These are phyloP conservation scores for Coryphaenoides rupestris DNA, from an alignment of 2,113 vertebrate species.

Conservation along the genomic window DNA sequence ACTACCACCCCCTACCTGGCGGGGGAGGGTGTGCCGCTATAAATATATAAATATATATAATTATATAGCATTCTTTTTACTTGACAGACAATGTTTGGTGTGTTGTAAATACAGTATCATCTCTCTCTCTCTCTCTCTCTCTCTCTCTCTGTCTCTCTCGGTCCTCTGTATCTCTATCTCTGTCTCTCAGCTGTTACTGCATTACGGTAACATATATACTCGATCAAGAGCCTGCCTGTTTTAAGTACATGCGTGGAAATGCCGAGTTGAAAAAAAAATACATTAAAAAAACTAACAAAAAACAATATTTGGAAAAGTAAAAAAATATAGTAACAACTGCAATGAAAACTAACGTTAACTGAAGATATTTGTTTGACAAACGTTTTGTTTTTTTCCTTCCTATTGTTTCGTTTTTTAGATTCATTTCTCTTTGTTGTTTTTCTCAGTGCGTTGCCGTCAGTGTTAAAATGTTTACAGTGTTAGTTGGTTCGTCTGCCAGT, in stretches of 20 bases:
- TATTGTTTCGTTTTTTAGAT: conserved; percentile 35
- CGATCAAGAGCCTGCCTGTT: conserved; percentile 73
- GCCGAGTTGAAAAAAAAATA: conserved; percentile 35
- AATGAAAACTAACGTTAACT: conserved; percentile 68
- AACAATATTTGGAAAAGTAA: conserved; percentile 52
- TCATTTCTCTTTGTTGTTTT: conserved; percentile 30
- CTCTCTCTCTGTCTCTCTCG: conserved; percentile 17
- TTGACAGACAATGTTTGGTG: conserved; percentile 69
- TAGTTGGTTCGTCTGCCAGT: conserved; percentile 45
- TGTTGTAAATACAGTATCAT: conserved; percentile 73
- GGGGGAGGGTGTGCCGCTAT: conserved; percentile 60
- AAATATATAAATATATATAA: conserved; percentile 77
- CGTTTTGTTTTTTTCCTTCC: conserved; percentile 31
- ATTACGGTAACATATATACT: conserved; percentile 65
- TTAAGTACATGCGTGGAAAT: conserved; percentile 73
- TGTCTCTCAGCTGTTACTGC: conserved; percentile 56
- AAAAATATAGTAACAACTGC: conserved; percentile 44
- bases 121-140: conserved; percentile 24
- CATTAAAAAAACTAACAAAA: conserved; percentile 28
- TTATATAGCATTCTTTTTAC: conserved; percentile 80
- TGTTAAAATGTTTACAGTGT: conserved; percentile 66
- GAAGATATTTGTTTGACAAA: conserved; percentile 71
- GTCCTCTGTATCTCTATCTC: conserved; percentile 14
- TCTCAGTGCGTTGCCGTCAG: conserved; percentile 63
- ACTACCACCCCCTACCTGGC: conserved; percentile 52